Base-by-base conservation (phyloP, 2,113 vertebrate genomes). In the Glareola pratincola region DNA sequence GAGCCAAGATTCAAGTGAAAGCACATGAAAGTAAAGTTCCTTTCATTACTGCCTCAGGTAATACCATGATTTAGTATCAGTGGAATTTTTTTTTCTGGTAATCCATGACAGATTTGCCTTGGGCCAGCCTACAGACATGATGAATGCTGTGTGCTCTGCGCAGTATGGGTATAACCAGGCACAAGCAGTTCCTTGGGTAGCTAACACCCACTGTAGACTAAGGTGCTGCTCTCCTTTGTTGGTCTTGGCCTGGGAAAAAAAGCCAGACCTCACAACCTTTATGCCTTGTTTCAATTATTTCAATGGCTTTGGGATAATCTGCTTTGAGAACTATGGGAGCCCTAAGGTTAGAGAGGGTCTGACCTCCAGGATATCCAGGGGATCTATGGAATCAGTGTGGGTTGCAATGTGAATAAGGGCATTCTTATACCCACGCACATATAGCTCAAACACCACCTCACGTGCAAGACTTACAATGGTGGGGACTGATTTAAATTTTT, bases 101-200 rank as follows among this genome's bases (percentile, higher is more conserved):
- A 63, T 67, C 47, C 51, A 43, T 84, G 86, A 74, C 20, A 89
- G 48, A 45, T 94, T 95, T 94, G 88, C 93, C 89, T 86, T 91
- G 89, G 79, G 92, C 83, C 92, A 81, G 50, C 79, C 68, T 86
- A 43, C 34, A 90, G 68, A 92, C 68, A 67, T 8, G 14, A 84
- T 37, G 26, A 80, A 57, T 59, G 41, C 75, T 0, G 0, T 62
- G 34, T 68, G 41, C 48, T 94, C 67, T 85, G 45, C 50, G 41
- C 34, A 30, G 41, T 41, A 24, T 59, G 34, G 32, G 23, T 39
- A 92, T 47, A 93, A 47, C 50, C 29, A 77, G 41, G 37, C 56
- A 85, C 18, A 43, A 63, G n/a, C 34, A 57, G 22, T 11, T 76
- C 36, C 29, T 19, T 11, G 21, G 26, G 41, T 69, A 80, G n/a